Conservation (phyloP, 2,888 invertebrate genomes). For the Ophraella communa region DNA sequence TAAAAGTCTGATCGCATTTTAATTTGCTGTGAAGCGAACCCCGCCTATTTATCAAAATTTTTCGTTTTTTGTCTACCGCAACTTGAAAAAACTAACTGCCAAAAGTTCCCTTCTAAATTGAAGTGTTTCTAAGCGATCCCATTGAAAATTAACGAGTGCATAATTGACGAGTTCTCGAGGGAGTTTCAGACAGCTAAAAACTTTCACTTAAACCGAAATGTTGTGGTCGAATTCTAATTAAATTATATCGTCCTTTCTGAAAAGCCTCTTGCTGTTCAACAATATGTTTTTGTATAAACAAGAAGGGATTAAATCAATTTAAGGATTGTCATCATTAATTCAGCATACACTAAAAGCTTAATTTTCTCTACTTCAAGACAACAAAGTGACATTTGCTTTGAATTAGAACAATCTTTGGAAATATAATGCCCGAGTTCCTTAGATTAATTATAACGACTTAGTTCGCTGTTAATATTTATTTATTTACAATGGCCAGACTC, state of each 20-base stretch:
- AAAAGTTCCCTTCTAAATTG: not conserved
- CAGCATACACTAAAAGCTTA: not conserved
- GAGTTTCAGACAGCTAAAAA: constrained; percentile 24
- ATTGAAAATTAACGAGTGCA: constrained; percentile 42
- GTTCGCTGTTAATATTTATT: too few relatives aligned
- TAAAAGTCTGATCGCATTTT: too few relatives aligned
- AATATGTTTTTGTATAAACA: not conserved
- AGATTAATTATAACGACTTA: too few relatives aligned
- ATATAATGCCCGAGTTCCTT: too few relatives aligned
- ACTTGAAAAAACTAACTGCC: too few relatives aligned
- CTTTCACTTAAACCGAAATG: constrained; percentile 16
- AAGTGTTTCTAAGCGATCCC: constrained; percentile 36
- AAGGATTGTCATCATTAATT: not conserved
- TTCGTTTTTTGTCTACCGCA: too few relatives aligned
- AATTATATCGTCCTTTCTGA: constrained; percentile 6
- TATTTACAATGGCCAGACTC: too few relatives aligned
- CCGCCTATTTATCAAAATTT: too few relatives aligned
- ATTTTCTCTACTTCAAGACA: too few relatives aligned
- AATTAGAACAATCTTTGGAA: too few relatives aligned
- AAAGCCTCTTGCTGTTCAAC: not conserved
- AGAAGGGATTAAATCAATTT: not conserved
- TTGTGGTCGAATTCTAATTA: constrained; percentile 12
- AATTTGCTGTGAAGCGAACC: too few relatives aligned
- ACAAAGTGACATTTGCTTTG: too few relatives aligned
- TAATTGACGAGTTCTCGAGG: constrained; percentile 38